Evolutionary conservation across 2,888 invertebrate species (phyloP).

Genomic region (Drosophila tanythrix): DNA sequence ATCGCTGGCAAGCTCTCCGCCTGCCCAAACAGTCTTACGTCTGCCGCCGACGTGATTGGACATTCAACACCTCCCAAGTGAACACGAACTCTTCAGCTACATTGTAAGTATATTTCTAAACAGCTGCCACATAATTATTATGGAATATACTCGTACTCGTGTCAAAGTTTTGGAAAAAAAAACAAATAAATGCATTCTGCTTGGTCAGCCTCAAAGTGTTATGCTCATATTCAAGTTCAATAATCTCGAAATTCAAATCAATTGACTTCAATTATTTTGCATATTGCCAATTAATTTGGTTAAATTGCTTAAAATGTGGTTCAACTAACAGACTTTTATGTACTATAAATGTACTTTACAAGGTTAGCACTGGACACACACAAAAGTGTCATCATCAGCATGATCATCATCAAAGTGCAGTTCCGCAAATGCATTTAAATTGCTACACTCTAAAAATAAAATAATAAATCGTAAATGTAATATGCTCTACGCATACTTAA

Average conservation of each 20-base stretch:
- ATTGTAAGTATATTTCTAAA: conserved; percentile 26
- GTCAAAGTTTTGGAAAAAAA: conserved; percentile 13
- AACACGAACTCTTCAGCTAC: conserved; percentile 30
- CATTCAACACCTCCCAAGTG: conserved; percentile 15
- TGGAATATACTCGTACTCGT: conserved; percentile 11
- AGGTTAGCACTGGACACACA: conserved; percentile 25
- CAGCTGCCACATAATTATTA: neutral
- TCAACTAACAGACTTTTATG: conserved; percentile 3
- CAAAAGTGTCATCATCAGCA: conserved; percentile 16
- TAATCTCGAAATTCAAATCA: conserved; percentile 48
- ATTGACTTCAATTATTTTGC: conserved; percentile 62
- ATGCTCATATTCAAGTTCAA: conserved; percentile 54
- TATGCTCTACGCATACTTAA: neutral
- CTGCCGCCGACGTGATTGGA: conserved; percentile 58
- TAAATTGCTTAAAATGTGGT: conserved; percentile 23
- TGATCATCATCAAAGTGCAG: conserved; percentile 28
- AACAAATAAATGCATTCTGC: conserved; percentile 23
- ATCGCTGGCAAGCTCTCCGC: conserved; percentile 39
- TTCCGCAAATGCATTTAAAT: conserved; percentile 53
- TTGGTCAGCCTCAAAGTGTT: conserved; percentile 38
- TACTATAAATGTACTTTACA: conserved; percentile 17
- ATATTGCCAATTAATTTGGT: conserved; percentile 39
- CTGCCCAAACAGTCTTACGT: conserved; percentile 50
- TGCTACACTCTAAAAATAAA: conserved; percentile 13
- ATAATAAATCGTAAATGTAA: neutral